Evolutionary conservation across 1,140 invertebrate species (phyloP).

Genomic region (Cydia fagiglandana): DNA sequence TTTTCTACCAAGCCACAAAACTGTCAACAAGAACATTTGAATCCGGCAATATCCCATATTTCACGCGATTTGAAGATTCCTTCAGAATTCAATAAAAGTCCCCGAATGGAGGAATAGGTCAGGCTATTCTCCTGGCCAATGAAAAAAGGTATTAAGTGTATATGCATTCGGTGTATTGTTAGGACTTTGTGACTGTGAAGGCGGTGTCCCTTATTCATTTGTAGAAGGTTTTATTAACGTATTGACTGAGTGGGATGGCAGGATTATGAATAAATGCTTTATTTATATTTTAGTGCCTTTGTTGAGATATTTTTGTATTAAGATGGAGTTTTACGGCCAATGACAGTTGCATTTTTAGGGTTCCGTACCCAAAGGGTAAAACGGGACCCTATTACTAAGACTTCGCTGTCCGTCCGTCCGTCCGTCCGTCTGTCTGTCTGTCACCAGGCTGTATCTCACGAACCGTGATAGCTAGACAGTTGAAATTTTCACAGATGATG

Average conservation of each 20-base stretch:
- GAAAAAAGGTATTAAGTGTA: not conserved
- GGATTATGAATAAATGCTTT: constrained; percentile 21
- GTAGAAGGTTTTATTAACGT: constrained; percentile 17
- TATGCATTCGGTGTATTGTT: not conserved
- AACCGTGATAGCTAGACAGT: no score
- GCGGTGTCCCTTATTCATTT: constrained; percentile 13
- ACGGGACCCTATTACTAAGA: no score
- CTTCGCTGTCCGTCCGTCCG: no score
- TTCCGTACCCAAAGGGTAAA: no score
- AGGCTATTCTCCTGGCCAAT: not conserved
- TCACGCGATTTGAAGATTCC: constrained; percentile 21
- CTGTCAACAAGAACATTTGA: constrained; percentile 27
- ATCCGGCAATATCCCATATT: constrained; percentile 22
- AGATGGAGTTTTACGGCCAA: not conserved
- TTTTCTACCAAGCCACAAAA: not conserved
- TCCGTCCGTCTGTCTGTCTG: no score
- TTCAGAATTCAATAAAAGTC: constrained; percentile 27
- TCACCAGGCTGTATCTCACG: no score
- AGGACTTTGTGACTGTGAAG: not conserved
- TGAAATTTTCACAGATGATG: no score
- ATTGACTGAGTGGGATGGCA: not conserved
- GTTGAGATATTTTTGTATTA: not conserved
- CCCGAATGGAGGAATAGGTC: not conserved
- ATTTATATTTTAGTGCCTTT: not conserved
- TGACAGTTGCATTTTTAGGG: no score